phyloP scores from a whole-genome alignment of 2,888 invertebrate genomes.

The Luperina nickerlii region DNA sequence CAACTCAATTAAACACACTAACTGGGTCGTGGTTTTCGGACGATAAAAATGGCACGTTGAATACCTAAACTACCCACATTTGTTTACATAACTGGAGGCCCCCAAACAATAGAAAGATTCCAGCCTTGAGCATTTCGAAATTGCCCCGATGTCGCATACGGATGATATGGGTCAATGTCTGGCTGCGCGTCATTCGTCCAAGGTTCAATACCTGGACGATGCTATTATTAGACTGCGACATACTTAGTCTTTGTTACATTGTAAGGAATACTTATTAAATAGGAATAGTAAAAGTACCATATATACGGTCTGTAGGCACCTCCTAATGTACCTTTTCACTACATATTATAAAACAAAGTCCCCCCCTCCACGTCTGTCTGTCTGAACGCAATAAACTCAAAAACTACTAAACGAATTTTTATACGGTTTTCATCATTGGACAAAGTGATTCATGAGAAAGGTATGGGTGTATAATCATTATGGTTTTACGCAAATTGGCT shows the following conservation, averaged over 20 bases:
- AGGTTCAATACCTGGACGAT: slow-evolving; percentile 66
- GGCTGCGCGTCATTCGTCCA: slow-evolving; percentile 60
- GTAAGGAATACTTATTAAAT: neutral
- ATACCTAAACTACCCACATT: slow-evolving; percentile 1
- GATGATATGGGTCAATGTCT: slow-evolving; percentile 68
- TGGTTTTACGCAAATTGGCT: too few species aligned
- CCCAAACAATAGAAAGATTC: slow-evolving; percentile 43
- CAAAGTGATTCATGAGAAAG: neutral
- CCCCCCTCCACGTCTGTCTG: too few species aligned
- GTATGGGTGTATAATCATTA: too few species aligned
- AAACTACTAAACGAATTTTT: neutral
- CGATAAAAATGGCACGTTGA: slow-evolving; percentile 5
- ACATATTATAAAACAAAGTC: too few species aligned
- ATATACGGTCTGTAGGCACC: neutral
- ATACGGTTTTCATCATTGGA: neutral
- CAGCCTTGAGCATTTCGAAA: slow-evolving; percentile 57
- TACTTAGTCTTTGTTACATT: slow-evolving; percentile 35
- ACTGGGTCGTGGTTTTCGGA: too few species aligned
- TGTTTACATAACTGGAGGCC: slow-evolving; percentile 40
- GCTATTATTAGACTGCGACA: slow-evolving; percentile 38
- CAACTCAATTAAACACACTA: too few species aligned
- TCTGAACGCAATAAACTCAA: neutral
- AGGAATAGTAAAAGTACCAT: neutral
- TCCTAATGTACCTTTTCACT: neutral
- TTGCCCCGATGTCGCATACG: slow-evolving; percentile 47